Evolutionary conservation across 1,140 invertebrate species (phyloP).

Genomic region (Pachyrhynchus sulphureomaculatus): DNA sequence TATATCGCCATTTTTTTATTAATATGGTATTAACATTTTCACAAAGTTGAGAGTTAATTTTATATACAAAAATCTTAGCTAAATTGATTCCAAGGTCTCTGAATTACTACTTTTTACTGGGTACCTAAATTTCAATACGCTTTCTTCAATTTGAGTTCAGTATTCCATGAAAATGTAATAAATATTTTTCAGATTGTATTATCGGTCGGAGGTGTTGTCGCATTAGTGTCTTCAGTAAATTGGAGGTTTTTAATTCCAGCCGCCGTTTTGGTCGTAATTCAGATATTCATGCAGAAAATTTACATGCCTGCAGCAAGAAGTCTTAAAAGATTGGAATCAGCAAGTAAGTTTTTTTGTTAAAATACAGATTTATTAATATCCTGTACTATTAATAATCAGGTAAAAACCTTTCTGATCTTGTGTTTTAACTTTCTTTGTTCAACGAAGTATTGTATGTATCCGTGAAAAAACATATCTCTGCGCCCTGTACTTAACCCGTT

Average conservation of each 20-base stretch:
- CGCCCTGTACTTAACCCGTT: no score
- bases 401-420: background rate
- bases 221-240: conserved; percentile 35
- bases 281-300: conserved; percentile 57
- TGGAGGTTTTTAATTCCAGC: conserved; percentile 47
- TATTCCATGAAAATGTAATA: background rate
- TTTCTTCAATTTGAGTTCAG: no score
- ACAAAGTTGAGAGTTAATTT: no score
- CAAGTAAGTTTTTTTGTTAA: conserved; percentile 53
- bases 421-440: background rate
- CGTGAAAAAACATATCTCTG: no score
- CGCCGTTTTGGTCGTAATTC: conserved; percentile 55
- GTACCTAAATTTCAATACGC: no score
- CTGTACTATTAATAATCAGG: background rate
- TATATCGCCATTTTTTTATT: no score
- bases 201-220: conserved; percentile 29
- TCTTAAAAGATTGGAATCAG: conserved; percentile 66
- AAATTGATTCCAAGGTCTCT: no score
- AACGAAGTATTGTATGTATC: no score
- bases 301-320: conserved; percentile 65
- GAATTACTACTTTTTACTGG: no score
- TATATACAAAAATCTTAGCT: no score
- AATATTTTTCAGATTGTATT: conserved; percentile 33
- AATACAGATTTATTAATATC: background rate
- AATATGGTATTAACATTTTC: no score